These are phyloP conservation scores for Eptesicus fuscus DNA, from an alignment of 2,113 vertebrate species.

Conservation along the genomic window DNA sequence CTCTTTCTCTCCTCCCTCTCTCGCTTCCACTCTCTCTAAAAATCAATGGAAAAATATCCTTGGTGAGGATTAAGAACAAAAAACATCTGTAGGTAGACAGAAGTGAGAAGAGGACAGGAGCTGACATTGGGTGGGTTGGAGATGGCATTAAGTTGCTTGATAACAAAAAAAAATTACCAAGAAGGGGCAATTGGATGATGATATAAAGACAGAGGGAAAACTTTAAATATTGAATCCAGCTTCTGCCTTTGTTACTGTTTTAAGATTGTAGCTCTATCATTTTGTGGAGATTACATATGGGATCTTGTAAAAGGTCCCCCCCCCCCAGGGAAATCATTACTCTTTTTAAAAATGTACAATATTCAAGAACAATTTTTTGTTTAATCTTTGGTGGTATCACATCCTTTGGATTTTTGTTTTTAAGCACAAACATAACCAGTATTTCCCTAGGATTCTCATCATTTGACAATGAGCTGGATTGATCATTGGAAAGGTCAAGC, in stretches of 20 bases:
- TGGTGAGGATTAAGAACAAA: no score
- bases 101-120: not conserved
- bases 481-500: not conserved
- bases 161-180: not conserved
- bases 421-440: not conserved
- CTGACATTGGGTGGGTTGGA: not conserved
- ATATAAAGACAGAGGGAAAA: not conserved
- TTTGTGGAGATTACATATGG: not conserved
- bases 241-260: not conserved
- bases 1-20: no score
- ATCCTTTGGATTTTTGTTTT: not conserved
- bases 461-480: not conserved
- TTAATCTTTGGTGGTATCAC: not conserved
- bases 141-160: not conserved
- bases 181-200: not conserved
- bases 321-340: not conserved
- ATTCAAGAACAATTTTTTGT: not conserved
- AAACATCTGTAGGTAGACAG: not conserved
- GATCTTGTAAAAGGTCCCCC: not conserved
- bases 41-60: no score
- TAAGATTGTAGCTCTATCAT: conserved; percentile 13
- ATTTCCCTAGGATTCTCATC: not conserved
- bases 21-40: no score
- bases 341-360: not conserved
- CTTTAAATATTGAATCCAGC: not conserved